phyloP scores from a whole-genome alignment of 1,140 invertebrate species.

The Caenorhabditis brenneri region DNA sequence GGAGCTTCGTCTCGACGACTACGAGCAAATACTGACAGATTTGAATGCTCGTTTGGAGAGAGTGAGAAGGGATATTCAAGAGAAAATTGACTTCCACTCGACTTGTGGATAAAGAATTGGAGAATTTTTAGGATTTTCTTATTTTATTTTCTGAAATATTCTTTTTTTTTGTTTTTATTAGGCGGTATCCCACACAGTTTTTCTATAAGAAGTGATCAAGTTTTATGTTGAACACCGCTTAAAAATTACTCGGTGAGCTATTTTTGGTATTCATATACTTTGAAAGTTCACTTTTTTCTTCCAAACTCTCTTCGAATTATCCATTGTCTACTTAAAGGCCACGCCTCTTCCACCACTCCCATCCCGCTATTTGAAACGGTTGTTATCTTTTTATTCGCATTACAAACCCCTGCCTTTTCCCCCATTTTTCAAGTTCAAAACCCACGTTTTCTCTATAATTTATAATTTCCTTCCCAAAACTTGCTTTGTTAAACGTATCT shows the following conservation, averaged over 20 bases:
- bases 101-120: conserved; percentile 28
- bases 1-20: conserved; percentile 53
- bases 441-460: not conserved
- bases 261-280: too few species aligned
- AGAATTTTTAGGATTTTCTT: not conserved
- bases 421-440: not conserved
- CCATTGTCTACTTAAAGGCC: too few species aligned
- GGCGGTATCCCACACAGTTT: too few species aligned
- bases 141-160: not conserved
- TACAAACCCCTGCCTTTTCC: not conserved
- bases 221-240: too few species aligned
- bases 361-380: conserved; percentile 35
- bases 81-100: conserved; percentile 42
- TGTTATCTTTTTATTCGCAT: not conserved
- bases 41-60: conserved; percentile 37
- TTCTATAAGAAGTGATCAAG: too few species aligned
- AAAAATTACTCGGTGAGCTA: too few species aligned
- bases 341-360: not conserved
- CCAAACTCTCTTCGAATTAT: too few species aligned
- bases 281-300: too few species aligned
- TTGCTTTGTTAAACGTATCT: conserved; percentile 15
- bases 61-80: conserved; percentile 47
- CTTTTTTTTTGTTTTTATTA: too few species aligned
- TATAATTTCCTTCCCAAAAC: not conserved
- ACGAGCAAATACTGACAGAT: conserved; percentile 46